Percentiles rank a stretch among this genome's conserved stretches.
Evolutionary conservation across 2,113 vertebrate species (phyloP).

Genomic region (Odontesthes bonariensis): DNA sequence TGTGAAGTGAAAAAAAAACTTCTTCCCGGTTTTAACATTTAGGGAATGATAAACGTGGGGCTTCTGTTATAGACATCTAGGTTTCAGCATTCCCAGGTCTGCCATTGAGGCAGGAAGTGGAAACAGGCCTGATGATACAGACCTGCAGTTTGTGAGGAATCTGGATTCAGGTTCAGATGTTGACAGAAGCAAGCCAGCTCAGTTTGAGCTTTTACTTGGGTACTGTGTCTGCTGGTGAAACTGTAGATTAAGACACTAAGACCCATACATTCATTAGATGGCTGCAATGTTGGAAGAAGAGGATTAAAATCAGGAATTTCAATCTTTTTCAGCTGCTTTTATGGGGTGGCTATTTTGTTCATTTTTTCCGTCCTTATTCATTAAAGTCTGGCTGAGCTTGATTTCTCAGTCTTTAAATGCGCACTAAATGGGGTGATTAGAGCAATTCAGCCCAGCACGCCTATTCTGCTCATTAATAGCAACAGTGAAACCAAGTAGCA

Average conservation of each 20-base stretch:
- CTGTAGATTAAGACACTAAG: not conserved
- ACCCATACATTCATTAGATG: not conserved
- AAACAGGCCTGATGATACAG: constrained; percentile 59
- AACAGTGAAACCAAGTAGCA: constrained; percentile 49
- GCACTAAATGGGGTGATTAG: constrained; percentile 66
- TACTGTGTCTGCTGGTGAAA: constrained; percentile 20
- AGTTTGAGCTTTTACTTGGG: constrained; percentile 36
- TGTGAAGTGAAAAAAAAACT: not conserved
- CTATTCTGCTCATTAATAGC: constrained; percentile 53
- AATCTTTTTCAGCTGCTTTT: constrained; percentile 23
- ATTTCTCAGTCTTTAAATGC: constrained; percentile 45
- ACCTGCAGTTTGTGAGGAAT: constrained; percentile 44
- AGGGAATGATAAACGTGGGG: constrained; percentile 46
- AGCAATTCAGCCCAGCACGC: constrained; percentile 33
- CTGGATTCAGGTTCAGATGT: constrained; percentile 51
- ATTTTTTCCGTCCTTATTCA: not conserved
- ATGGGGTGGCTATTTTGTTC: too few relatives aligned
- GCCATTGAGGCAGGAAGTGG: constrained; percentile 65
- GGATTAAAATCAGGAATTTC: constrained; percentile 24
- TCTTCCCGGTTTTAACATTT: constrained; percentile 66
- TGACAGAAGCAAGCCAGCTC: constrained; percentile 47
- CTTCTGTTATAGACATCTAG: constrained; percentile 76
- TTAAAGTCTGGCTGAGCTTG: constrained; percentile 1
- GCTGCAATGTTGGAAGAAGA: constrained; percentile 21
- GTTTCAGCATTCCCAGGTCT: constrained; percentile 62